Base-by-base conservation (phyloP, 2,113 vertebrate genomes). In the Panthera leo region DNA sequence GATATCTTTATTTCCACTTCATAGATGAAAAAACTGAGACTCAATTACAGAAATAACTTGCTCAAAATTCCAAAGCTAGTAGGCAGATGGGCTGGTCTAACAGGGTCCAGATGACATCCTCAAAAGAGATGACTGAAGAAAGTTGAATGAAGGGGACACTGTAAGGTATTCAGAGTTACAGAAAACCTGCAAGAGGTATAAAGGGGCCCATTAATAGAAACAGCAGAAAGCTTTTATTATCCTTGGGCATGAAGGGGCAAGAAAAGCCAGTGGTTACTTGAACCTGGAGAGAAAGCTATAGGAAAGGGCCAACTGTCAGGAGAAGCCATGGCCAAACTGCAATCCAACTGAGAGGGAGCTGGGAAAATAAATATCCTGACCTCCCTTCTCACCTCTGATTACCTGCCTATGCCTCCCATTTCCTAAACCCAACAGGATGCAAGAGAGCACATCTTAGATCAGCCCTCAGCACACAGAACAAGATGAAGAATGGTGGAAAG, bases 1-100 rank as follows among this genome's bases (percentile, higher is more conserved):
- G 39, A 82, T 55, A 94, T 92, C 91, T 97, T 96, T 45, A 88
- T 61, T 21, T 13, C 9, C 15, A 63, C 18, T 82, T 95, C 65
- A 91, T 5, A 88, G 19, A 94, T 70, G 3, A 14, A 71, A 89
- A 90, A 73, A 58, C 12, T 55, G 18, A 90, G 29, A 71, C 25
- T 79, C 25, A 16, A 23, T 25, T 63, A 55, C 75, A 70, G 73
- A 79, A 96, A 87, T 61, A 79, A 68, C 29, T 92, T 97, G 19
- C 29, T 80, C 55, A 85, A 87, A 91, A n/a, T 85, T 80, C 34
- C 76, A 79, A 94, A 88, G 39, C 31, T 80, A 68, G 73, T 80
- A 88, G 80, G 13, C 14, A 10, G 31, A 58, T 78, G 9, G 21
- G 48, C n/a, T 73, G 13, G 10, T 84, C 29, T 71, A 94, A 36